Base-by-base conservation (phyloP, 2,113 vertebrate genomes). In the Ptilorrhoa leucosticta region DNA sequence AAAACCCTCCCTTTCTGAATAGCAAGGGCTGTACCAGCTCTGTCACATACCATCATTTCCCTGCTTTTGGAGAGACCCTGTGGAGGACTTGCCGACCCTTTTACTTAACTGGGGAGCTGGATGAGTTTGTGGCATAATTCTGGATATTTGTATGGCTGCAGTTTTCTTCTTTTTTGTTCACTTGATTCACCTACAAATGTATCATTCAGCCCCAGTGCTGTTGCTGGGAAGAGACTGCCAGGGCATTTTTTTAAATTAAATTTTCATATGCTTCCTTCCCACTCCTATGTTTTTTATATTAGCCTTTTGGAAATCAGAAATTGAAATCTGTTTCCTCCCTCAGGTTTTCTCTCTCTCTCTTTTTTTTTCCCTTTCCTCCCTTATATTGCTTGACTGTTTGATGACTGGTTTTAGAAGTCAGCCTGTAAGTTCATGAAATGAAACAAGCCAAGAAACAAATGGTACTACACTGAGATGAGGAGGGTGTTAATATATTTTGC, bases 261-360 rank as follows among this genome's bases (percentile, higher is more conserved):
- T 39, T 75, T 85, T 84, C 12, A 85, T 82, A 54, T 3, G 1
- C 26, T 91, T 89, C 21, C 14, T 47, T 90, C 42, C 30, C 9
- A 37, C 17, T 37, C 5, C 20, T 50, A 39, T 53, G n/a, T 15
- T 69, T 83, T 82, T 84, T 78, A 11, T 75, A 33, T 63, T 63
- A 78, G 35, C 19, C 6, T 75, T 69, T 64, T 87, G 39, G 60
- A 93, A 93, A 87, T 57, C 3, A 9, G 63, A 88, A 92, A 77
- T 27, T 73, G 42, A 78, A 79, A 91, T 81, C 30, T 58, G 13
- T 87, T 94, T 94, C 26, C 42, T 89, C 72, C 21, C 50, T 90
- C 0, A 0, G 39, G 40, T 70, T 45, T 66, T 50, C 2, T 57
- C 45, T 60, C 4, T 35, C 3, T 42, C 20, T 9, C 1, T 54